These are phyloP conservation scores for Sceloporus undulatus DNA, from an alignment of 2,113 vertebrate species.

Conservation along the genomic window DNA sequence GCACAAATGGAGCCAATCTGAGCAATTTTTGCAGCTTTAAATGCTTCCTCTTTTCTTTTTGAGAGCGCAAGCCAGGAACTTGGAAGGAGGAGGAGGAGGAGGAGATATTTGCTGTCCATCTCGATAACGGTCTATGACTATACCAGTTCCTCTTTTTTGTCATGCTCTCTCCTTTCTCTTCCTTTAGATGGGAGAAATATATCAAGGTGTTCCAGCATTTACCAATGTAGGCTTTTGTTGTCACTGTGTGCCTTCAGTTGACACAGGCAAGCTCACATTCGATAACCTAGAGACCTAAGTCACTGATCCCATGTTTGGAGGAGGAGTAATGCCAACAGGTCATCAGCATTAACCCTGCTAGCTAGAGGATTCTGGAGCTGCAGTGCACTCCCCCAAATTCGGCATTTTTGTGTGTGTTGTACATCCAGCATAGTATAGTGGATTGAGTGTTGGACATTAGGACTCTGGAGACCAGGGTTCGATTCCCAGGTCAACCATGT, in stretches of 20 bases:
- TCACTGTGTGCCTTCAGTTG: no score
- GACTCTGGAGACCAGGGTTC: no score
- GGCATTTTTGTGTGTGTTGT: not conserved
- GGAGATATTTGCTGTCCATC: not conserved
- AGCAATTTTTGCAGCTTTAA: slow-evolving; percentile 5
- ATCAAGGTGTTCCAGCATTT: no score
- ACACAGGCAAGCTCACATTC: no score
- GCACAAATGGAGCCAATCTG: slow-evolving; percentile 9
- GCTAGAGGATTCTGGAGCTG: not conserved
- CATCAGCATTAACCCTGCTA: not conserved
- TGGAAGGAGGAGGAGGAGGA: not conserved
- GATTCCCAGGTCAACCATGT: no score
- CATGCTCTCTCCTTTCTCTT: slow-evolving; percentile 24
- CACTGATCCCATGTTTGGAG: no score
- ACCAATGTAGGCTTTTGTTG: no score
- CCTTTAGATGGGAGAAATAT: no score
- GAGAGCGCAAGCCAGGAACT: not conserved
- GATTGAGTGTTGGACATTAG: not conserved
- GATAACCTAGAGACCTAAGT: no score
- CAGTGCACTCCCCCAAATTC: not conserved
- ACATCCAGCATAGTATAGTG: slow-evolving; percentile 28
- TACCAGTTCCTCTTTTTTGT: slow-evolving; percentile 36
- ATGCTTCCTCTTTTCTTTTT: slow-evolving; percentile 44
- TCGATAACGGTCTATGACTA: slow-evolving; percentile 33
- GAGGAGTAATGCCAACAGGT: no score